These are phyloP conservation scores for Daboia siamensis DNA, from an alignment of 2,113 vertebrate species.

Conservation along the genomic window DNA sequence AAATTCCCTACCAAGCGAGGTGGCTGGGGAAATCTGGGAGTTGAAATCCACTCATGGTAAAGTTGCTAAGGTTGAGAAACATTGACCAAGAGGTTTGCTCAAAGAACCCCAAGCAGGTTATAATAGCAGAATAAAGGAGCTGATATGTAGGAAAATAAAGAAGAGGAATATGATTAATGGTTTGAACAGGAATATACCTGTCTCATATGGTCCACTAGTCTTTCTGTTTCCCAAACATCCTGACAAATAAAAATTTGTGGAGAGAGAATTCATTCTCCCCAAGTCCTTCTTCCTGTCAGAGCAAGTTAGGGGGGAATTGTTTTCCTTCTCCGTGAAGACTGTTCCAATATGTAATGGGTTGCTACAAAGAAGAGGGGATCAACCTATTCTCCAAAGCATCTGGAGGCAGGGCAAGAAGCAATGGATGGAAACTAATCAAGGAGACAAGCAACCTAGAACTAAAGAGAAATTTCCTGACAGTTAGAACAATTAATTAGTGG, in stretches of 20 bases:
- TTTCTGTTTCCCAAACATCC: neutral
- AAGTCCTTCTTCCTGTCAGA: neutral
- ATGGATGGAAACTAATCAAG: neutral
- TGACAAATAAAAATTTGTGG: neutral
- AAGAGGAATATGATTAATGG: neutral
- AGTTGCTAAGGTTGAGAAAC: neutral
- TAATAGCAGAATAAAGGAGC: neutral
- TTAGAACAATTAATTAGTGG: neutral
- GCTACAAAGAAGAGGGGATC: neutral
- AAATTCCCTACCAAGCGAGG: neutral
- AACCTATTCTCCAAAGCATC: neutral
- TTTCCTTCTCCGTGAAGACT: neutral
- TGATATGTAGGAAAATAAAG: neutral
- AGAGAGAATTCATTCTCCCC: neutral
- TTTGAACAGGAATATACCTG: neutral
- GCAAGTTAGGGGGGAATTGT: neutral
- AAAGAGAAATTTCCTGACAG: neutral
- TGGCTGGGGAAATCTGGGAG: neutral
- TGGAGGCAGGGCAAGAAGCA: neutral
- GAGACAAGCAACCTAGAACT: neutral
- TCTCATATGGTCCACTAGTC: neutral
- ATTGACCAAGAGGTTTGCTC: neutral
- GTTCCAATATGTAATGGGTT: neutral
- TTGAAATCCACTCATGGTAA: neutral
- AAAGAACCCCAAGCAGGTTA: neutral